Conservation (phyloP, 1,140 invertebrate species). For the Lutraria rhynchaena region DNA sequence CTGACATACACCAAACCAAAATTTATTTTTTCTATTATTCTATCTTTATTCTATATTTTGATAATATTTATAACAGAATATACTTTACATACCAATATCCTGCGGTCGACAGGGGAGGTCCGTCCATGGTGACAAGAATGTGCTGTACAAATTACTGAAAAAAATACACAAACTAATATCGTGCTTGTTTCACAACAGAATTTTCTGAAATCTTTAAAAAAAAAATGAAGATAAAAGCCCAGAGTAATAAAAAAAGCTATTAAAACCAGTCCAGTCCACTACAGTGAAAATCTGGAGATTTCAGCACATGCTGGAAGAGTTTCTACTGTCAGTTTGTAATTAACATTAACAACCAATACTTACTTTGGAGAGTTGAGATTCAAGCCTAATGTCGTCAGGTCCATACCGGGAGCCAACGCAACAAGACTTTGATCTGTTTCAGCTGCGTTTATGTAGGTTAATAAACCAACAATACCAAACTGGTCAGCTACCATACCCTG, state of each 20-base stretch:
- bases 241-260: no score
- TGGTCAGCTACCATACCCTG: constrained; percentile 99
- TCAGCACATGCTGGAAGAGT: no score
- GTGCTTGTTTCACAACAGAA: not conserved
- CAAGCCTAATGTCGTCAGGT: constrained; percentile 97
- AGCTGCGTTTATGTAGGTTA: constrained; percentile 98
- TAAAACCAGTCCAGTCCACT: no score
- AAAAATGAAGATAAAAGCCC: not conserved
- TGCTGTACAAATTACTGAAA: constrained; percentile 83
- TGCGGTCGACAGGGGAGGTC: constrained; percentile 98
- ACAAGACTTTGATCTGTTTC: constrained; percentile 98
- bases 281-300: no score
- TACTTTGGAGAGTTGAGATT: constrained; percentile 98
- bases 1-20: no score
- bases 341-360: no score
- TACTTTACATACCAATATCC: constrained; percentile 92
- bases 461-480: constrained; percentile 98
- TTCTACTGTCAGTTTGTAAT: no score
- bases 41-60: no score
- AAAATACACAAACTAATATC: constrained; percentile 13
- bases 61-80: no score
- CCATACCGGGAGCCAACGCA: constrained; percentile 96
- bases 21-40: no score
- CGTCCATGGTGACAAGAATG: constrained; percentile 99
- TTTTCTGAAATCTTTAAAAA: not conserved